Base-by-base conservation (phyloP, 2,113 vertebrate species). In the Dicerorhinus sumatrensis region DNA sequence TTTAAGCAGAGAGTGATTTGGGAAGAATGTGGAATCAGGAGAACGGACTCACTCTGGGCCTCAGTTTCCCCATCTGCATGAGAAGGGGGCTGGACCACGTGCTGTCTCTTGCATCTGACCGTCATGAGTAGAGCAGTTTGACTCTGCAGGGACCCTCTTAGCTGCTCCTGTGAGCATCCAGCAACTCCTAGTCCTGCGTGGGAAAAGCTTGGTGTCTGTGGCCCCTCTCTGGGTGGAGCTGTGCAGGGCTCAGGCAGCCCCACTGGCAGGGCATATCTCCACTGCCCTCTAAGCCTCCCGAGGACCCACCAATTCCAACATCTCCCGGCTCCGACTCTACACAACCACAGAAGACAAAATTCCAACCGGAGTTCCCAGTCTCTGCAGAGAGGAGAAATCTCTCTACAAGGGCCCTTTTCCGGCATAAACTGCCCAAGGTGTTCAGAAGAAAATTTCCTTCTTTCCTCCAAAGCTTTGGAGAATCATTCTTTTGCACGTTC, bases 141-240 rank as follows among this genome's bases (percentile, higher is more conserved):
- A 27, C 48, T 80, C 23, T 67, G 7, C 21, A 7, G 42, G 81
- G 39, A n/a, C 18, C 2, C 0, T 16, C 72, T 69, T 14, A 23
- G 58, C 46, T 6, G 2, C 11, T 36, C 11, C 16, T 2, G 39
- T 1, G 3, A 5, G 18, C 20, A 17, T 46, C 33, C 1, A 0
- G 20, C 58, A 65, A 33, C 13, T 56, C 89, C 75, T 21, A 29
- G 4, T n/a, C 42, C 46, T 39, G 5, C 23, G 6, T 14, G 3
- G 17, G 48, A 21, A 48, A 77, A 72, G 20, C 25, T 5, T 56
- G 63, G 33, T 6, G 0, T 46, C n/a, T 18, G 54, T 3, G 18
- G 63, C 51, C 16, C 33, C 62, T 81, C 20, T 82, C 6, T 46
- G 70, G 48, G 7, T 14, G 4, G 29, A 56, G 51, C 42, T 42